A percentile compares a stretch with the other conserved stretches of the same genome.
These are phyloP conservation scores for Aegithalos caudatus DNA, from an alignment of 2,113 vertebrate species.

Conservation along the genomic window DNA sequence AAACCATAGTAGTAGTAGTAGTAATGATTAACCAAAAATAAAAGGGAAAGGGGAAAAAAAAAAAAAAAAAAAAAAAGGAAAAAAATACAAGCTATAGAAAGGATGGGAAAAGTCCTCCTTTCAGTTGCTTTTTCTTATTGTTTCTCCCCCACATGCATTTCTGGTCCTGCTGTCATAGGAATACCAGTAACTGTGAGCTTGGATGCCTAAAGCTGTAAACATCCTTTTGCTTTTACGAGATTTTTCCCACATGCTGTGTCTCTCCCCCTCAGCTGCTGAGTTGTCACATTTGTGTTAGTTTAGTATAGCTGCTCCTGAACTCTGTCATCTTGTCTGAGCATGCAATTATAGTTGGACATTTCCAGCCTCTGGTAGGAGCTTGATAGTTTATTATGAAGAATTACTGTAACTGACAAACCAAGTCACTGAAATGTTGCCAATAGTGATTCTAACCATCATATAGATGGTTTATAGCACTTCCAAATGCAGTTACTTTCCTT, in stretches of 20 bases:
- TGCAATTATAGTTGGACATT: not conserved
- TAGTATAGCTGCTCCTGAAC: not conserved
- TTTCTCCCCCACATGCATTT: not conserved
- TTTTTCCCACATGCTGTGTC: not conserved
- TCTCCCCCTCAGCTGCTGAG: constrained; percentile 1
- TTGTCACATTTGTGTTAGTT: constrained; percentile 23
- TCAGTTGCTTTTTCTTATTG: not conserved
- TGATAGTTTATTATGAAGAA: not conserved
- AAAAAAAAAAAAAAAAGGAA: not conserved
- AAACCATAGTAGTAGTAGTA: not conserved
- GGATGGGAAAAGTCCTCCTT: not conserved
- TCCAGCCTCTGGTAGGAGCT: constrained; percentile 1
- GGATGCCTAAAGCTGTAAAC: not conserved
- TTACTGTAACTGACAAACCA: not conserved
- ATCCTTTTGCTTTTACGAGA: not conserved
- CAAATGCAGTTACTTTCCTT: not conserved
- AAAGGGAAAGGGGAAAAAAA: accelerated
- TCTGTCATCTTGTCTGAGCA: constrained; percentile 10
- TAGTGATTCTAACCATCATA: not conserved
- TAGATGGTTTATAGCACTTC: not conserved
- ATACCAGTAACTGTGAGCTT: not conserved
- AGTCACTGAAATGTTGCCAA: not conserved
- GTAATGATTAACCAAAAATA: not conserved
- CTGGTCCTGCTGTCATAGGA: not conserved
- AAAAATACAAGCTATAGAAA: not conserved